Evolutionary conservation across 2,888 invertebrate genomes (phyloP), one percentile per base, ranked within the genome.

Genomic region (Empis livida): DNA sequence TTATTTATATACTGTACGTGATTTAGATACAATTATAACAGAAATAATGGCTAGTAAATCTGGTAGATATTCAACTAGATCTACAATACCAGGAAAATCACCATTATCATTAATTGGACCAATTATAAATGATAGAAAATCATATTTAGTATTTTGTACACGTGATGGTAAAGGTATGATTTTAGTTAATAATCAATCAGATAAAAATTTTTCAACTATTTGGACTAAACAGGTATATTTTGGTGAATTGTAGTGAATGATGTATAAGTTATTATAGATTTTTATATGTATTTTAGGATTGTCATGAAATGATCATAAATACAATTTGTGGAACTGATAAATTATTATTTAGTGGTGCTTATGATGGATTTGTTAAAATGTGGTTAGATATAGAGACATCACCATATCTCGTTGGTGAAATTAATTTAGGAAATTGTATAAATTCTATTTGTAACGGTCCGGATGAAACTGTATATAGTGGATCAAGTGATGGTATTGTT

Each of bases 271-370:
- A n/a, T 31, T 44, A 14, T 11, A 41, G 3, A 42, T 10, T 46
- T 31, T 13, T 42, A 10, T n/a, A n/a, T 40, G 9, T 16, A 31
- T 51, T 48, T 8, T 37, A 70, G 69, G 54, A 67, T 47, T 63
- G 64, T 16, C 70, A 70, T 50, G 65, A 67, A 48, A 59, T 66
- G 64, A 69, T 70, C 43, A 59, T 70, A 10, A 68, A 62, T 46
- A 55, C 60, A 14, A 59, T 70, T 42, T 62, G 62, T 42, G 65
- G 64, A 1, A 55, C 58, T 43, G 65, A 64, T 1, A 50, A 55
- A 15, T 42, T 46, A 35, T 42, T 69, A 23, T 69, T 62, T 52
- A 62, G 65, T 10, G 68, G 62, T 17, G 70, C 69, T 38, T 70
- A 63, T 47, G 70, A 70, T 51, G 65, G 61, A 11, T 64, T 60